A percentile compares a stretch with the other conserved stretches of the same genome.
Conservation (phyloP, 2,113 vertebrate genomes). For the Perccottus glenii region DNA sequence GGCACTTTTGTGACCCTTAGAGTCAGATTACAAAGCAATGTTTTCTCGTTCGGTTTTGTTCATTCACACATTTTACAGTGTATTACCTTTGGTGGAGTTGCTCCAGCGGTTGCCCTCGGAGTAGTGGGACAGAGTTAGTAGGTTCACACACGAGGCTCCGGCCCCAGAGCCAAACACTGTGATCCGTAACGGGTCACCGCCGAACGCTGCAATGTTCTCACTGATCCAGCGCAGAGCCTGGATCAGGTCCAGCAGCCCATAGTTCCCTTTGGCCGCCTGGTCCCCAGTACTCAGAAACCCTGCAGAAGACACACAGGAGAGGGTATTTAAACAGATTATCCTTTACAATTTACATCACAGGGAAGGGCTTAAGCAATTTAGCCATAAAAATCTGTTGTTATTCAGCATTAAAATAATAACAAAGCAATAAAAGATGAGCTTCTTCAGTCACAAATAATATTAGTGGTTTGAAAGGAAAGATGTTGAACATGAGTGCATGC, state of each 20-base stretch:
- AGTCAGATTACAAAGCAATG: no score
- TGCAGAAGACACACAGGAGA: constrained; percentile 68
- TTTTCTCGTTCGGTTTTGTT: no score
- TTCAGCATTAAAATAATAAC: no score
- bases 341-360: not conserved
- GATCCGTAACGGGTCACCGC: constrained; percentile 96
- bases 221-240: constrained; percentile 98
- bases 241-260: constrained; percentile 95
- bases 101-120: constrained; percentile 99
- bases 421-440: no score
- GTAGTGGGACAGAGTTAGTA: constrained; percentile 99
- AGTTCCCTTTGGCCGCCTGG: constrained; percentile 98
- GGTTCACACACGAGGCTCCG: constrained; percentile 97
- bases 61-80: no score
- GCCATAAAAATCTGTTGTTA: no score
- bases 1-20: no score
- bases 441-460: no score
- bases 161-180: constrained; percentile 99
- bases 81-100: constrained; percentile 99
- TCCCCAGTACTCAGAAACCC: constrained; percentile 98
- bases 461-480: no score
- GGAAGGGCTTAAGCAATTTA: not conserved
- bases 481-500: no score
- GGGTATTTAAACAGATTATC: constrained; percentile 2
- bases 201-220: constrained; percentile 98